These are phyloP conservation scores for Cistogaster globosa DNA, from an alignment of 2,888 invertebrate genomes.

Conservation along the genomic window DNA sequence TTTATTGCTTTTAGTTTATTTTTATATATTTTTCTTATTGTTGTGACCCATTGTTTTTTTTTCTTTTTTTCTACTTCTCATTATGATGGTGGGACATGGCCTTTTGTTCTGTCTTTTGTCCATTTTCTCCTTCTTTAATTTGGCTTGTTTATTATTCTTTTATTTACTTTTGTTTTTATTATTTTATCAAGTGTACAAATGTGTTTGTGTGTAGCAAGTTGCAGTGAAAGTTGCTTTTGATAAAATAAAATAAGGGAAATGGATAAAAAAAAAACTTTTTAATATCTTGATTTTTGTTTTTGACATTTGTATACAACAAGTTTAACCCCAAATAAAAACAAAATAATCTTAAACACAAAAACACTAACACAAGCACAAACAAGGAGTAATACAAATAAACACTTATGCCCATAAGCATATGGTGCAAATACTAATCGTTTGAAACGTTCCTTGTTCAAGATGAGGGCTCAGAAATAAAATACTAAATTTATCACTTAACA, in stretches of 20 bases:
- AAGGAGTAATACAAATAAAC: neutral
- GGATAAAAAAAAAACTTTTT: constrained; percentile 52
- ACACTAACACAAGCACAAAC: neutral
- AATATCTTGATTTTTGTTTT: constrained; percentile 71
- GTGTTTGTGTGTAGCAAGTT: constrained; percentile 29
- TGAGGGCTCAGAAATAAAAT: constrained; percentile 57
- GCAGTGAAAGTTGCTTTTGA: constrained; percentile 37
- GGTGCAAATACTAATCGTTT: constrained; percentile 46
- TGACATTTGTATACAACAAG: constrained; percentile 69
- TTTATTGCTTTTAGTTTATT: constrained; percentile 36
- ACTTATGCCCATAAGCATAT: neutral
- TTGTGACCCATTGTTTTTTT: constrained; percentile 12
- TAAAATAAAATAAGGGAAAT: constrained; percentile 43
- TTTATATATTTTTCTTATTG: constrained; percentile 16
- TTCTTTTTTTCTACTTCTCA: constrained; percentile 32
- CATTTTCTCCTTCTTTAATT: constrained; percentile 35
- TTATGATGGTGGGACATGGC: constrained; percentile 59
- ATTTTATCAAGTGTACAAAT: constrained; percentile 39
- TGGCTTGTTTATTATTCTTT: constrained; percentile 64
- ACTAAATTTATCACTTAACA: constrained; percentile 30
- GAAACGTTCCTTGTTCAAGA: constrained; percentile 14
- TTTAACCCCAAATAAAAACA: constrained; percentile 61
- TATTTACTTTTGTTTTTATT: constrained; percentile 66
- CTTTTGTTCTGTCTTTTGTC: constrained; percentile 17
- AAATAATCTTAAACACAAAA: neutral